Evolutionary conservation across 2,888 invertebrate genomes (phyloP), one percentile per base, ranked within the genome.

Genomic region (Crioceris asparagi): DNA sequence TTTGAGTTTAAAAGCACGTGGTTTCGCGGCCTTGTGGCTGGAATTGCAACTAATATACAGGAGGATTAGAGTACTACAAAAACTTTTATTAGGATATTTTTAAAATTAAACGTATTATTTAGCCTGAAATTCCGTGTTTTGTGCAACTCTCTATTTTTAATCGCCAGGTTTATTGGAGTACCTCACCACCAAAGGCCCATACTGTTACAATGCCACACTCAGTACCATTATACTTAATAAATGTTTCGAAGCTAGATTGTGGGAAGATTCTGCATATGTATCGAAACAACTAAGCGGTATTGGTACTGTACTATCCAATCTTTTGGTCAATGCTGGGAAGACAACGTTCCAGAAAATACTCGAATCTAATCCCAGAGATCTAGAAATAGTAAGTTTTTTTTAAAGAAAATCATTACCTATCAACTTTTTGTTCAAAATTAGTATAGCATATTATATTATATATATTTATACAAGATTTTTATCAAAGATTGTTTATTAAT

Each of bases 241-340:
- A 64, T 80, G 83, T 53, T 67, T 83, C 43, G 53, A 64, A 17
- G 71, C 77, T 0, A 72, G 71, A 48, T 61, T 86, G 29, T 87
- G 87, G 86, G 83, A 84, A 54, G 76, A 83, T 57, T 82, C 83
- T 0, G 62, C 62, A 2, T 77, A 70, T 56, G 72, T 85, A 15
- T 68, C 75, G 41, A 74, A 75, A 50, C 85, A 86, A 56, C 60
- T 87, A 32, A 74, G 72, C 38, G 79, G 79, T 30, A 82, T 85
- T 43, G 83, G 83, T 1, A 71, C 72, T 6, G 71, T 74, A 1
- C 69, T 78, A 45, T 77, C 82, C 12, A 66, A 68, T 2, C 61
- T 75, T 18, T 60, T 86, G 4, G 79, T 72, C 1, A 69, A 72
- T 31, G 75, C 79, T 38, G 81, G 79, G 8, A 75, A 83, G 58